Conservation (phyloP, 2,113 vertebrate species). For the Xiphorhynchus elegans region DNA sequence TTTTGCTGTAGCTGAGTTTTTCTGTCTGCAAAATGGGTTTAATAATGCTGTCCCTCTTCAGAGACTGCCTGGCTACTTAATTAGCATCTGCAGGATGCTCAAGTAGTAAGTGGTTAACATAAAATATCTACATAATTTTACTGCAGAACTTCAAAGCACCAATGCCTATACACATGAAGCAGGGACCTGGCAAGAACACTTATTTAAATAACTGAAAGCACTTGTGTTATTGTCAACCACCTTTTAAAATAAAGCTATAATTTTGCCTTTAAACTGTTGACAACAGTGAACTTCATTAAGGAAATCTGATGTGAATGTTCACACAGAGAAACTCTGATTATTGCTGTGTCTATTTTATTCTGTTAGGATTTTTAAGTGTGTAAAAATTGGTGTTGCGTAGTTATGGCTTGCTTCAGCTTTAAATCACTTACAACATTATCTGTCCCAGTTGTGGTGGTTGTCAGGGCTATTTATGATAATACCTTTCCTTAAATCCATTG, state of each 20-base stretch:
- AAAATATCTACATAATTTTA: neutral
- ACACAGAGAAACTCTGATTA: neutral
- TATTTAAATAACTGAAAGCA: neutral
- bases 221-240: neutral
- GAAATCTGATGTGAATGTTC: neutral
- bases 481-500: conserved; percentile 24
- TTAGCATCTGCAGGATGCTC: neutral
- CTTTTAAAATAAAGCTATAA: neutral
- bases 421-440: neutral
- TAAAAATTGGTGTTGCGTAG: conserved; percentile 4
- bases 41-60: neutral
- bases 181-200: neutral
- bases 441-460: neutral
- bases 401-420: conserved; percentile 28
- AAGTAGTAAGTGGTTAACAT: neutral
- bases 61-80: neutral
- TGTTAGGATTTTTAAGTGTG: neutral
- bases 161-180: neutral
- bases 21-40: neutral
- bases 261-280: neutral
- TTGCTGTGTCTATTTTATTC: neutral
- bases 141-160: neutral
- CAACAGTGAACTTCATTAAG: neutral
- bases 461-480: conserved; percentile 6
- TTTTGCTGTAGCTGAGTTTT: neutral